Conservation (phyloP, 2,888 invertebrate species). For the Axea sp. region DNA sequence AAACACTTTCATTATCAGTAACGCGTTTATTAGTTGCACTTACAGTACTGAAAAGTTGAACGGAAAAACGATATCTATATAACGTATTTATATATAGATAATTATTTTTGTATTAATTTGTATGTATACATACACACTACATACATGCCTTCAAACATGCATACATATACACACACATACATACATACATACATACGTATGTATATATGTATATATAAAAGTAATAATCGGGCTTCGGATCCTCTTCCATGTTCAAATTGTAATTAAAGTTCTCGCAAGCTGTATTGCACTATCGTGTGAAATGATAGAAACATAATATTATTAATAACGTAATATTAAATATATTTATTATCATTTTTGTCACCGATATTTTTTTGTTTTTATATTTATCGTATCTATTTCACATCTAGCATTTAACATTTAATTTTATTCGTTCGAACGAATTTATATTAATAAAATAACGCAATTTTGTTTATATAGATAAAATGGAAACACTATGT, state of each 20-base stretch:
- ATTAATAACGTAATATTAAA: conserved; percentile 37
- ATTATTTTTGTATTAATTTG: conserved; percentile 18
- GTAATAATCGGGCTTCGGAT: conserved; percentile 20
- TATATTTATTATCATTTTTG: conserved; percentile 27
- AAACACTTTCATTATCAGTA: conserved; percentile 19
- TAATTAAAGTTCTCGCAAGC: conserved; percentile 30
- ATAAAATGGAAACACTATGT: conserved; percentile 21
- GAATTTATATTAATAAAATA: conserved; percentile 14
- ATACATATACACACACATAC: no score
- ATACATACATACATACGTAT: background rate
- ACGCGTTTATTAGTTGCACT: conserved; percentile 22
- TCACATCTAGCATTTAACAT: conserved; percentile 9
- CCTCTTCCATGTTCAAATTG: conserved; percentile 9
- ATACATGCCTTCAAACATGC: no score
- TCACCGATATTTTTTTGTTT: conserved; percentile 1
- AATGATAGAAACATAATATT: conserved; percentile 16
- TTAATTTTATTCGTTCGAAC: conserved; percentile 13
- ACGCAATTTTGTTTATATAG: conserved; percentile 23
- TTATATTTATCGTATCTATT: conserved; percentile 7
- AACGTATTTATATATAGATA: conserved; percentile 32
- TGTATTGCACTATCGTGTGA: conserved; percentile 47
- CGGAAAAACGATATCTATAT: conserved; percentile 26
- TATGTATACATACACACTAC: background rate
- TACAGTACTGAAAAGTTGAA: conserved; percentile 19
- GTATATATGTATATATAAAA: conserved; percentile 15